phyloP scores from a whole-genome alignment of 2,113 vertebrate genomes.

The Pangasianodon hypophthalmus region DNA sequence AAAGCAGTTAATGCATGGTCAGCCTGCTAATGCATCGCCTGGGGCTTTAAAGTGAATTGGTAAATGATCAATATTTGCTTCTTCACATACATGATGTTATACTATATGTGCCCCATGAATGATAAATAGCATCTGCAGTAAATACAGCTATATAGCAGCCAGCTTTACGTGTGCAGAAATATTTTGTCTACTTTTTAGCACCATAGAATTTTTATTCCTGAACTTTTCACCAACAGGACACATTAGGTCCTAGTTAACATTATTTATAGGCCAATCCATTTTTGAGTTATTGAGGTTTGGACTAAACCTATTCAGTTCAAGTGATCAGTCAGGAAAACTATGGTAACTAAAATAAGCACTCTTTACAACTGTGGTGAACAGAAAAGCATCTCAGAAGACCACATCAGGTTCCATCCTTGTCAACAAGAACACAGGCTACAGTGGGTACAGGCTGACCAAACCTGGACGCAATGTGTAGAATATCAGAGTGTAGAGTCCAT shows the following conservation, averaged over 20 bases:
- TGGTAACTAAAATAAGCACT: not conserved
- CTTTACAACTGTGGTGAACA: too few species aligned
- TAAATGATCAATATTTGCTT: conserved; percentile 25
- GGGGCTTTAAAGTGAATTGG: not conserved
- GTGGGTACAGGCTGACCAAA: too few species aligned
- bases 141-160: not conserved
- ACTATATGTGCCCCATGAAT: conserved; percentile 1
- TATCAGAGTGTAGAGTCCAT: too few species aligned
- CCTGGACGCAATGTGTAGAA: too few species aligned
- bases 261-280: too few species aligned
- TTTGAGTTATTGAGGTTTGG: too few species aligned
- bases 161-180: not conserved
- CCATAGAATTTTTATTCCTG: too few species aligned
- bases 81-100: not conserved
- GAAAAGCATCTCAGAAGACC: too few species aligned
- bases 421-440: too few species aligned
- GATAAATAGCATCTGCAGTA: conserved; percentile 10
- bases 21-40: not conserved
- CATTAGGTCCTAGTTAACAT: not conserved
- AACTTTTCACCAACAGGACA: too few species aligned
- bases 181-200: too few species aligned
- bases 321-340: not conserved
- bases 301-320: not conserved
- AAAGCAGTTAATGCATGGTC: not conserved
- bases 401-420: too few species aligned